A percentile compares a stretch with the other conserved stretches of the same genome.
phyloP scores from a whole-genome alignment of 2,113 vertebrate genomes.

The Sturnus vulgaris region DNA sequence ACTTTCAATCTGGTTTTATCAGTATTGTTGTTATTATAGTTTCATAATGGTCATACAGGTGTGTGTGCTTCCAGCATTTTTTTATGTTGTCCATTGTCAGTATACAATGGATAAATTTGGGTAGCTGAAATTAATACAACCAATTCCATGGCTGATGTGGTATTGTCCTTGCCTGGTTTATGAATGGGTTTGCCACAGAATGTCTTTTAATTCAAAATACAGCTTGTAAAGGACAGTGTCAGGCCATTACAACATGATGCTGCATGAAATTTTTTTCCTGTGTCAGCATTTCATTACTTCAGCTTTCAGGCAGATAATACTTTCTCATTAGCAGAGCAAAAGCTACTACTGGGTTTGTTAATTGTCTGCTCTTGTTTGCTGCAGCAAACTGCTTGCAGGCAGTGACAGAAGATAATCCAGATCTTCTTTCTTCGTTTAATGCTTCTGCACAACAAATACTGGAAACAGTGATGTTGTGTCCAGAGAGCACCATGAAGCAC shows the following conservation, averaged over 20 bases:
- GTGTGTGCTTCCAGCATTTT: neutral
- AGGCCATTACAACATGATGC: neutral
- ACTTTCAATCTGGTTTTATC: neutral
- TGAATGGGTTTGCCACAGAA: neutral
- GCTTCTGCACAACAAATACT: conserved; percentile 71
- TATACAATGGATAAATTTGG: neutral
- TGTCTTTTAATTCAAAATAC: neutral
- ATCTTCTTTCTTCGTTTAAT: conserved; percentile 82
- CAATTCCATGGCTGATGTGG: neutral
- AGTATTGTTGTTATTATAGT: neutral
- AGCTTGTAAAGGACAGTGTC: neutral
- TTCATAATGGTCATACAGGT: neutral
- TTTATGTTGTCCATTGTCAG: neutral
- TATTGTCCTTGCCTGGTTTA: neutral
- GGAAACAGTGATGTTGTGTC: conserved; percentile 79
- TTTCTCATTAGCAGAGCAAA: neutral
- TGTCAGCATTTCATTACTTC: neutral
- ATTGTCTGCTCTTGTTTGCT: neutral
- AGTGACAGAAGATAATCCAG: conserved; percentile 92
- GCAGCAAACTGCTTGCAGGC: conserved; percentile 94
- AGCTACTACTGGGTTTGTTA: neutral
- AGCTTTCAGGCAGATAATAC: neutral
- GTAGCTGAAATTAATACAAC: neutral
- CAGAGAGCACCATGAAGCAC: conserved; percentile 79
- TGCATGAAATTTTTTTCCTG: neutral